Conservation (phyloP, 2,797 vertebrate species). For the Nannoperca australis region DNA sequence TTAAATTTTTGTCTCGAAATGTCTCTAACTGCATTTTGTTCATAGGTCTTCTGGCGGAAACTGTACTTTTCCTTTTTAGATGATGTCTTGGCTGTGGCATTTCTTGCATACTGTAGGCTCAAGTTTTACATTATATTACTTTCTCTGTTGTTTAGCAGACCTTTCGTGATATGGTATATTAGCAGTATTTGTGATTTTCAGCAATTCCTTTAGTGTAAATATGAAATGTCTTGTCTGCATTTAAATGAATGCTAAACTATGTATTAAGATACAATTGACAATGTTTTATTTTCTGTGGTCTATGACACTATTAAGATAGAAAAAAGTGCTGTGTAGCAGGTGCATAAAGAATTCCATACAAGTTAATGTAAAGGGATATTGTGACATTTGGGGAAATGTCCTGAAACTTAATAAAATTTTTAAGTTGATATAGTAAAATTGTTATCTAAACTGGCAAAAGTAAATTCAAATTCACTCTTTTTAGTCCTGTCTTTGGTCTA, state of each 20-base stretch:
- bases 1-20: slow-evolving; percentile 50
- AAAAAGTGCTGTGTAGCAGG: not conserved
- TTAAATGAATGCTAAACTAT: not conserved
- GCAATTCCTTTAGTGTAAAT: not conserved
- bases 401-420: not conserved
- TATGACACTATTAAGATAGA: not conserved
- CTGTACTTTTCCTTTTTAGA: not conserved
- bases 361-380: not conserved
- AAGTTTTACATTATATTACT: not conserved
- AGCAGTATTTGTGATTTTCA: not conserved
- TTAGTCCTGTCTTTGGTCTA: not conserved
- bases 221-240: not conserved
- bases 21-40: slow-evolving; percentile 36
- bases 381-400: not conserved
- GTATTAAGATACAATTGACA: not conserved
- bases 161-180: not conserved
- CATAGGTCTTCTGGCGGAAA: slow-evolving; percentile 7
- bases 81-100: not conserved
- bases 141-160: not conserved
- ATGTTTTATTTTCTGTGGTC: not conserved
- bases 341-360: not conserved
- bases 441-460: not conserved
- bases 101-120: slow-evolving; percentile 6
- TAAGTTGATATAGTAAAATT: not conserved
- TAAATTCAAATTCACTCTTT: not conserved